phyloP scores from a whole-genome alignment of 2,797 vertebrate species.

The Rhinella marina region DNA sequence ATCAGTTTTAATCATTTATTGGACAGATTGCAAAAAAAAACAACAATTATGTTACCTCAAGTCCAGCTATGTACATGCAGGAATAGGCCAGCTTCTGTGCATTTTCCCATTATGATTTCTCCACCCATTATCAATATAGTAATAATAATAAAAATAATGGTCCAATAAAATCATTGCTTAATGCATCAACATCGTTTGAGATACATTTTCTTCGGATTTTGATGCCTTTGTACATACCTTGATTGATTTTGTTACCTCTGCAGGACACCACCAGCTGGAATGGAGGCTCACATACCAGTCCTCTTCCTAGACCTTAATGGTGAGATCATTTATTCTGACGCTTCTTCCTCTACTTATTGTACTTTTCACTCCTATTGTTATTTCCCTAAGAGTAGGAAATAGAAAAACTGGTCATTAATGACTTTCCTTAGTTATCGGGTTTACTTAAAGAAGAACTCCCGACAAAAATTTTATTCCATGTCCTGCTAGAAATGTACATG shows the following conservation, averaged over 20 bases:
- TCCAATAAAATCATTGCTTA: neutral
- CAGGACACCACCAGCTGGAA: conserved; percentile 91
- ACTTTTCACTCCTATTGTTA: neutral
- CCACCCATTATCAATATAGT: neutral
- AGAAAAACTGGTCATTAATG: neutral
- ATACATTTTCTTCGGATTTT: no score
- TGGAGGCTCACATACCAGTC: conserved; percentile 95
- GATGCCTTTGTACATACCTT: neutral
- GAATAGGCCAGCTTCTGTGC: neutral
- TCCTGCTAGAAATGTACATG: no score
- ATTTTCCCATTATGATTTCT: neutral
- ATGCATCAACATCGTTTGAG: no score
- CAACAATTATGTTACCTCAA: neutral
- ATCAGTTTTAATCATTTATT: neutral
- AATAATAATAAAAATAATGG: neutral
- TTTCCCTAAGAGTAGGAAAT: neutral
- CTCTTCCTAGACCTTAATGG: conserved; percentile 96
- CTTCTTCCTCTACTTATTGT: neutral
- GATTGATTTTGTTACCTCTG: conserved; percentile 65
- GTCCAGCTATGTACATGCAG: neutral
- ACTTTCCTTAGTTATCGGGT: neutral
- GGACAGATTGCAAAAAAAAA: neutral
- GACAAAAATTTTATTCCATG: no score
- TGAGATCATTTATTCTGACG: conserved; percentile 69
- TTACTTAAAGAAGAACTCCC: no score